Base-by-base conservation (phyloP, 2,888 invertebrate species). In the Lydus trimaculatus region DNA sequence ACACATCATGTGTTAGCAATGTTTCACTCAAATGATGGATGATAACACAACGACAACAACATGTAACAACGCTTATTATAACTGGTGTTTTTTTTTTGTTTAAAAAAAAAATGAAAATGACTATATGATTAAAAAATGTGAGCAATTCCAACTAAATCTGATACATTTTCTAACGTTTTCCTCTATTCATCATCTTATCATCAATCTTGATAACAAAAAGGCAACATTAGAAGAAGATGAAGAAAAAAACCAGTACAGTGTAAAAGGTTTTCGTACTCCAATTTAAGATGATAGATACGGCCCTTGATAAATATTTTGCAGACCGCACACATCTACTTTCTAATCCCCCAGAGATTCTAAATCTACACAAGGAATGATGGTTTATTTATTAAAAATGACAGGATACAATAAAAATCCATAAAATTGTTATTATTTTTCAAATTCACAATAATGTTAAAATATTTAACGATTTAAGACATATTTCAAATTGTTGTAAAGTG, bases 221-320 rank as follows among this genome's bases (percentile, higher is more conserved):
- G 67, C 61, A 75, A 73, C 75, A 75, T 75, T 75, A 74, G 72
- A 59, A 65, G 58, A 59, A 66, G 20, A 63, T n/a, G n/a, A n/a
- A 61, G 59, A 61, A 64, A 25, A 75, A 73, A 68, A 67, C 13
- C 39, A 71, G 52, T 64, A 69, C 68, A 23, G 28, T 59, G 69
- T 69, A 70, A 75, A 67, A 73, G 73, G 66, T 72, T 73, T 71
- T 69, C 73, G 65, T 66, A 70, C 66, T 73, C 70, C 73, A 72
- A 73, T 75, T 75, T 72, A 58, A 58, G 67, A 69, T 73, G 74
- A 72, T 74, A 70, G 70, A 74, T 72, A 64, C 66, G 67, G 61
- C 68, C 70, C 69, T 65, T 65, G 69, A 59, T 70, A 70, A 70
- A 70, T 70, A 71, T 72, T 70, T 66, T 66, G 62, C 39, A 43